Conservation (phyloP, 2,797 vertebrate genomes). For the Labeo calbasu region DNA sequence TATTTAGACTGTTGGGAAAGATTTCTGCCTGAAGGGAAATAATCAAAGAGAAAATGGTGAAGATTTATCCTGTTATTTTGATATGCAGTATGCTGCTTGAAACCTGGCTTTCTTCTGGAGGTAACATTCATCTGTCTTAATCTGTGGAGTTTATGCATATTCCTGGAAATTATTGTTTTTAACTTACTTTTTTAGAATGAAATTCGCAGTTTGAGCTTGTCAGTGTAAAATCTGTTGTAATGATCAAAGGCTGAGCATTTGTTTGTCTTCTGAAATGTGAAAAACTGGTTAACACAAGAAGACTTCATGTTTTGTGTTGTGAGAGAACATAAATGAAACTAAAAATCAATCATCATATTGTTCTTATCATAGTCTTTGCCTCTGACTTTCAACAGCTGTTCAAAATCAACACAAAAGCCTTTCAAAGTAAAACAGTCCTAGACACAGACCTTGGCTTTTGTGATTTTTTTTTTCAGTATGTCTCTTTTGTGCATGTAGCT, state of each 20-base stretch:
- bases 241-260: background rate
- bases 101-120: slow-evolving; percentile 49
- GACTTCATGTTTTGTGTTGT: background rate
- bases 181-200: background rate
- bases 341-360: background rate
- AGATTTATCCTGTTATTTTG: slow-evolving; percentile 63
- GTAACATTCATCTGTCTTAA: slow-evolving; percentile 38
- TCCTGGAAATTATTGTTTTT: background rate
- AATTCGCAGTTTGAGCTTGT: background rate
- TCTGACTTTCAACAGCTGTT: background rate
- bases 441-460: background rate
- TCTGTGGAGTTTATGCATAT: background rate
- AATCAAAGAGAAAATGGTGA: slow-evolving; percentile 64
- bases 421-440: background rate
- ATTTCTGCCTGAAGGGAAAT: slow-evolving; percentile 18
- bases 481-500: slow-evolving; percentile 55
- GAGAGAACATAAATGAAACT: background rate
- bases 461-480: slow-evolving; percentile 26
- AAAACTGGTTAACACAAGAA: background rate
- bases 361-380: background rate
- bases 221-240: background rate
- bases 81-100: slow-evolving; percentile 62
- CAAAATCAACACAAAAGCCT: background rate
- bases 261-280: background rate
- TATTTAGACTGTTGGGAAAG: slow-evolving; percentile 17